A percentile compares a stretch with the other conserved stretches of the same genome.
phyloP scores from a whole-genome alignment of 2,113 vertebrate species.

The Willisornis vidua region DNA sequence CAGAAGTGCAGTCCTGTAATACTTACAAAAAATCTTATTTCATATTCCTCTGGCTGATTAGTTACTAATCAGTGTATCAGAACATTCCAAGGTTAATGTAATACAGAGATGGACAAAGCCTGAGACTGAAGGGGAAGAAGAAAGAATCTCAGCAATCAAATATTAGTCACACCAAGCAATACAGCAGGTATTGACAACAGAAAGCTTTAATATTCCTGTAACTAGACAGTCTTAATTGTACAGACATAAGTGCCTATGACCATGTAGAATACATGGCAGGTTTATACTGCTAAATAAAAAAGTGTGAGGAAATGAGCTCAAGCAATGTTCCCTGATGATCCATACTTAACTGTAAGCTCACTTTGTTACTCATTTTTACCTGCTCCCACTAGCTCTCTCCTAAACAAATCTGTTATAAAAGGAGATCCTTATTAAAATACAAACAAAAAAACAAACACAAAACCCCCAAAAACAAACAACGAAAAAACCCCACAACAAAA shows the following conservation, averaged over 20 bases:
- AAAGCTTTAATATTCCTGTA: neutral
- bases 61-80: neutral
- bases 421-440: neutral
- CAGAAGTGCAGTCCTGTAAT: neutral
- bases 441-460: neutral
- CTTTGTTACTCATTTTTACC: neutral
- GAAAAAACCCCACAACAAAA: neutral
- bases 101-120: neutral
- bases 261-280: neutral
- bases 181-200: neutral
- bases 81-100: neutral
- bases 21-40: neutral
- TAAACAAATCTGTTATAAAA: neutral
- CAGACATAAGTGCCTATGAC: neutral
- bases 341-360: neutral
- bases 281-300: neutral
- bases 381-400: neutral
- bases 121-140: neutral
- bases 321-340: neutral
- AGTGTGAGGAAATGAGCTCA: neutral
- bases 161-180: neutral
- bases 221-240: neutral
- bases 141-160: neutral
- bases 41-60: neutral
- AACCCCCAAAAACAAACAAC: too few relatives aligned